A percentile compares a stretch with the other conserved stretches of the same genome.
Conservation (phyloP, 2,113 vertebrate genomes). For the Xyrauchen texanus region DNA sequence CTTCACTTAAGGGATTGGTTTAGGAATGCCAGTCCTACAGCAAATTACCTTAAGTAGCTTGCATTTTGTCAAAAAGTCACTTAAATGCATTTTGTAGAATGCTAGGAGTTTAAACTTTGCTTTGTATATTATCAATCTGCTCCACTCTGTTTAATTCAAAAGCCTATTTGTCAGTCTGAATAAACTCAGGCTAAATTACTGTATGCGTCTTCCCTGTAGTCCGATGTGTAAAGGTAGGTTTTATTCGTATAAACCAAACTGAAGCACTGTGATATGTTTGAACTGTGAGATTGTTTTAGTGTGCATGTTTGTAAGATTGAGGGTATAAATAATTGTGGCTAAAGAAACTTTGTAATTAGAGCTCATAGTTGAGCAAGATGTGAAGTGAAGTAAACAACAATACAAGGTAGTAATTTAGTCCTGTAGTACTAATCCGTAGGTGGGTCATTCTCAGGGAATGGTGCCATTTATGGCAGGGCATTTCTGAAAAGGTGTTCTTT, state of each 20-base stretch:
- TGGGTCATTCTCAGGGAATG: not conserved
- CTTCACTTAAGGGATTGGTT: not conserved
- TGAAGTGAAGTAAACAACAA: not conserved
- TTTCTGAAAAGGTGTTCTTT: not conserved
- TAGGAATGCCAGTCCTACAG: not conserved
- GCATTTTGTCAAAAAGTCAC: too few relatives aligned
- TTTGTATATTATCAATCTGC: constrained; percentile 26
- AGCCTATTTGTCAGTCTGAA: not conserved
- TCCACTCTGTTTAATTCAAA: not conserved
- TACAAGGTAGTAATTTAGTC: constrained; percentile 16
- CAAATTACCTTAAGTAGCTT: too few relatives aligned
- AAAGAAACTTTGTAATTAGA: constrained; percentile 25
- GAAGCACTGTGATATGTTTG: not conserved
- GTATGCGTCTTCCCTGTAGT: not conserved
- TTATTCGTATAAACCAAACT: constrained; percentile 14
- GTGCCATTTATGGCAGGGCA: not conserved
- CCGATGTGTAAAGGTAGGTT: not conserved
- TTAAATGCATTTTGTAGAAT: not conserved
- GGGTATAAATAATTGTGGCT: constrained; percentile 4
- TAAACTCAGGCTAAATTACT: too few relatives aligned
- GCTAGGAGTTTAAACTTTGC: not conserved
- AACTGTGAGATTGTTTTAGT: constrained; percentile 35
- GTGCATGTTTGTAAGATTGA: not conserved
- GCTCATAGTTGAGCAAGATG: constrained; percentile 2
- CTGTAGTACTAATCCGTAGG: not conserved